Conservation (phyloP, 2,797 vertebrate species). For the Pachyuromys duprasi region DNA sequence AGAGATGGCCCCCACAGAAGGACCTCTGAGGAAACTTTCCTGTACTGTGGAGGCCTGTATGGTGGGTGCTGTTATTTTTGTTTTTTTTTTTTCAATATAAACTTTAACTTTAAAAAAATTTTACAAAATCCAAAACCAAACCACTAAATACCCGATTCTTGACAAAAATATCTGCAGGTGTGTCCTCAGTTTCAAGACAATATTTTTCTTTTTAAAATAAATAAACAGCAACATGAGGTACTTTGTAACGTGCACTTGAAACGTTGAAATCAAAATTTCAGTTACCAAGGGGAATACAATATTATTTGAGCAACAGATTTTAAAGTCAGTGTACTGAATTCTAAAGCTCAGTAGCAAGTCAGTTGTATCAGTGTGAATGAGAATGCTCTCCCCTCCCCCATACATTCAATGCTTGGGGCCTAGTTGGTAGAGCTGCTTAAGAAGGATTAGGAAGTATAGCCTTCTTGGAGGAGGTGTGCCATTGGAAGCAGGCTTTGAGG, state of each 20-base stretch:
- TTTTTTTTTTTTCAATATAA: neutral
- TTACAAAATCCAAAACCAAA: neutral
- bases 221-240: conserved; percentile 12
- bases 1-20: too few species aligned
- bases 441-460: neutral
- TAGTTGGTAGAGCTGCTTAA: neutral
- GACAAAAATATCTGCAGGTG: neutral
- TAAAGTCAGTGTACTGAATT: conserved; percentile 45
- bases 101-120: neutral
- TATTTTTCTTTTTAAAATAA: conserved; percentile 9
- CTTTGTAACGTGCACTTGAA: neutral
- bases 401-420: neutral
- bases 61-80: neutral
- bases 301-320: conserved; percentile 37
- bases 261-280: conserved; percentile 33
- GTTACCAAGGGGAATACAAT: neutral
- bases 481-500: too few species aligned
- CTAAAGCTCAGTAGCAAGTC: neutral
- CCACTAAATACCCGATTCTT: neutral
- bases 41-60: neutral
- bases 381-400: too few species aligned
- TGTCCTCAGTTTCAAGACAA: neutral
- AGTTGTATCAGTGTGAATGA: neutral
- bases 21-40: neutral
- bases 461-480: neutral